These are phyloP conservation scores for Dromococcyx pavoninus DNA, from an alignment of 2,797 vertebrate species.

Conservation along the genomic window DNA sequence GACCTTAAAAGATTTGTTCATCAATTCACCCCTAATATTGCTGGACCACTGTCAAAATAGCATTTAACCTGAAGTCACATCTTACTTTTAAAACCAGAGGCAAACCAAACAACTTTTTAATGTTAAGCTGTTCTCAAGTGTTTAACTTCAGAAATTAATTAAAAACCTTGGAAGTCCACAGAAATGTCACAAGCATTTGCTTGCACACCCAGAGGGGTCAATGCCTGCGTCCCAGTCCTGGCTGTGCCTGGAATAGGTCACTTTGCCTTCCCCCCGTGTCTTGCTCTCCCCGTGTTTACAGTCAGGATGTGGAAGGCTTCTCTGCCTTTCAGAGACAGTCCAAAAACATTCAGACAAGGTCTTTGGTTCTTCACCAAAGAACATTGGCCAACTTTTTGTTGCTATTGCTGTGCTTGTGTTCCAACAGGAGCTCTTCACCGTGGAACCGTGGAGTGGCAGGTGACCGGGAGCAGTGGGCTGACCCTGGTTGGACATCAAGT, in stretches of 20 bases:
- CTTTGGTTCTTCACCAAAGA: not conserved
- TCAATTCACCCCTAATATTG: not conserved
- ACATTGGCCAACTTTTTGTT: fast-evolving
- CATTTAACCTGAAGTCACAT: not conserved
- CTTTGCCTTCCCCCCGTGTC: fast-evolving
- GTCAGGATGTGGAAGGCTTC: not conserved
- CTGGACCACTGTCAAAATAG: not conserved
- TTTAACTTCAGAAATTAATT: not conserved
- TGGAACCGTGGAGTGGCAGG: fast-evolving
- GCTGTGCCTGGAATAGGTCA: not conserved
- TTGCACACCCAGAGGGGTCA: not conserved
- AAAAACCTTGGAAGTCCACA: not conserved
- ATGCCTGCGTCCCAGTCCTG: not conserved
- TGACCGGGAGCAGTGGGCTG: too few relatives aligned
- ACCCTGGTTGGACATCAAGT: too few relatives aligned
- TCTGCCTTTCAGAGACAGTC: not conserved
- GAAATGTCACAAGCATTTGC: not conserved
- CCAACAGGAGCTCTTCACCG: not conserved
- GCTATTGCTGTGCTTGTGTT: too few relatives aligned
- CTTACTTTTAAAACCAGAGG: not conserved
- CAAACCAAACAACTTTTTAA: not conserved
- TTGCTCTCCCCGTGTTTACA: not conserved
- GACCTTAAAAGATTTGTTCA: not conserved
- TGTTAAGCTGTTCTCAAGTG: too few relatives aligned
- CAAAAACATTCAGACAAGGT: not conserved